Base-by-base conservation (phyloP, 1,140 invertebrate species). In the Ptiloglossa arizonensis region DNA sequence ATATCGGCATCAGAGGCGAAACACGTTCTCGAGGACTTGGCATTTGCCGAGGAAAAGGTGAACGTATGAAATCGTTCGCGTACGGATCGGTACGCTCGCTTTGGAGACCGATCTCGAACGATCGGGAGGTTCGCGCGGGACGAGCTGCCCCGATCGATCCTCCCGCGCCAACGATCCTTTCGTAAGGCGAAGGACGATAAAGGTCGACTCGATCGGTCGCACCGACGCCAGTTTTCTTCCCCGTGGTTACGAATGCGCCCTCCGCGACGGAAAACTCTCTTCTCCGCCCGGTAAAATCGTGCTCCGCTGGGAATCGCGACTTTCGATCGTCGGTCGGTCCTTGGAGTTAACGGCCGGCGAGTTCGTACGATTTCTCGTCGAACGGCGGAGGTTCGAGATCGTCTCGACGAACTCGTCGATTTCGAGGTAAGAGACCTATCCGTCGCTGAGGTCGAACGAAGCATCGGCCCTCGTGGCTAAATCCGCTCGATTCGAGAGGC, bases 161-260 rank as follows among this genome's bases (percentile, higher is more conserved):
- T 72, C 62, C 81, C 81, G 81, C 74, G 74, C 44, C 22, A 63
- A 52, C 15, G 63, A 85, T 85, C 81, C 77, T 88, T 88, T 88
- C 87, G 85, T 81, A 87, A 87, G 72, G 78, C 81, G 85, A 87
- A 88, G 87, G 87, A 87, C 87, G 81, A 86, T 81, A 82, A 82
- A 88, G 86, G 87, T 74, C 87, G 85, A 24, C 41, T 52, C 68
- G 17, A 46, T 71, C 69, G n/a, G 29, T 11, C 8, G n/a, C 19
- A 24, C n/a, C 46, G 19, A 1, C 35, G 11, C 38, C n/a, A n/a
- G n/a, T n/a, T n/a, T n/a, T n/a, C n/a, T n/a, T n/a, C n/a, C n/a
- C n/a, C n/a, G n/a, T n/a, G n/a, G n/a, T n/a, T n/a, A n/a, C n/a
- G n/a, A n/a, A n/a, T n/a, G n/a, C n/a, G n/a, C n/a, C n/a, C n/a